Conservation (phyloP, 1,140 invertebrate species). For the Drosophila willistoni region DNA sequence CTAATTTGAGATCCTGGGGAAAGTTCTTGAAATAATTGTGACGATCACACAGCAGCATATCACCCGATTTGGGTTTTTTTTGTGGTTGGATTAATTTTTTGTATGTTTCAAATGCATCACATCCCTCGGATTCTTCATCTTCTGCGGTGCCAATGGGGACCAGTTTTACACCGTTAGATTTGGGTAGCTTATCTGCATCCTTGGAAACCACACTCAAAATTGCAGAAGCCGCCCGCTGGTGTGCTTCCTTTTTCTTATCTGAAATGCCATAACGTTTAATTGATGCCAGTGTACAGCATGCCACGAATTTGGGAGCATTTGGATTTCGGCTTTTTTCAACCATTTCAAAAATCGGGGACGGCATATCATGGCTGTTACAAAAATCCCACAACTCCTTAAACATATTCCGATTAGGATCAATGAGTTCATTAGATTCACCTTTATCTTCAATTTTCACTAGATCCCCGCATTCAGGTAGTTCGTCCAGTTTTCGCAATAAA, state of each 20-base stretch:
- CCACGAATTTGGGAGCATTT: slow-evolving; percentile 72
- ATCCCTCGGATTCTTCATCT: slow-evolving; percentile 45
- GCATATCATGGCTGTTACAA: slow-evolving; percentile 71
- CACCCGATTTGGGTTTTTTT: no score
- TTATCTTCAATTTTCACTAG: neutral
- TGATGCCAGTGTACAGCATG: slow-evolving; percentile 65
- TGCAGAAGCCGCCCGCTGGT: slow-evolving; percentile 70
- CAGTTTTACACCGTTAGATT: slow-evolving; percentile 38
- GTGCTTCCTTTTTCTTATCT: slow-evolving; percentile 79
- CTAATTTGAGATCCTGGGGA: slow-evolving; percentile 42
- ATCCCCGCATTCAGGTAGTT: no score
- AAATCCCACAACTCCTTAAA: slow-evolving; percentile 69
- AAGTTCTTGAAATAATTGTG: slow-evolving; percentile 75
- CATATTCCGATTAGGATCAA: slow-evolving; percentile 67
- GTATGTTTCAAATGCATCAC: no score
- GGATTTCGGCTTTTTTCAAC: slow-evolving; percentile 72
- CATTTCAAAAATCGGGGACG: slow-evolving; percentile 69
- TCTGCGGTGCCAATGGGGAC: slow-evolving; percentile 33
- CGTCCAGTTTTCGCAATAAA: rapidly evolving
- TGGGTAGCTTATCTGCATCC: neutral
- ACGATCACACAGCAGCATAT: slow-evolving; percentile 67
- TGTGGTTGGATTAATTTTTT: no score
- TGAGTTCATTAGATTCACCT: slow-evolving; percentile 32
- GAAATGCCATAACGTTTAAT: slow-evolving; percentile 73
- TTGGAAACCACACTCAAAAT: slow-evolving; percentile 63